Evolutionary conservation across 2,888 invertebrate genomes (phyloP).

Genomic region (Sinohyriopsis cumingii): DNA sequence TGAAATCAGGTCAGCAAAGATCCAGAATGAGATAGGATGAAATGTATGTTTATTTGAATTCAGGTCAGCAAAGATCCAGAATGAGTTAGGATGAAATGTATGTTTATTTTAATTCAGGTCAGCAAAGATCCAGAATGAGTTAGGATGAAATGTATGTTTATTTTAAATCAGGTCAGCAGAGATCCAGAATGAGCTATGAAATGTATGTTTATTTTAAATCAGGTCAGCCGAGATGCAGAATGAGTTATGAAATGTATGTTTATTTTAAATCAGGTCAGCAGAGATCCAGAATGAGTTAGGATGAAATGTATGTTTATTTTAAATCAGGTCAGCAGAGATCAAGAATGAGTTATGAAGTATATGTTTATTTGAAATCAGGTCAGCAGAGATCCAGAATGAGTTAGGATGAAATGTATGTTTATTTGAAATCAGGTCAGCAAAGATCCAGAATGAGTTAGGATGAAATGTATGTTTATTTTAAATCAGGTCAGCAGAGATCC

Average conservation of each 20-base stretch:
- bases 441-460: slow-evolving; percentile 97
- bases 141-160: no score
- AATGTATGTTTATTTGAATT: no score
- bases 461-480: no score
- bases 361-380: slow-evolving; percentile 78
- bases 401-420: no score
- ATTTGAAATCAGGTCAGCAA: slow-evolving; percentile 85
- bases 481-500: slow-evolving; percentile 89
- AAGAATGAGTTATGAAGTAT: no score
- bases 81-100: no score
- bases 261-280: slow-evolving; percentile 86
- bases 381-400: slow-evolving; percentile 97
- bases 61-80: slow-evolving; percentile 93
- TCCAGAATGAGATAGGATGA: no score
- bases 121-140: slow-evolving; percentile 97
- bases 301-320: no score
- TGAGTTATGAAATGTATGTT: no score
- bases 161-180: slow-evolving; percentile 85
- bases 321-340: slow-evolving; percentile 89
- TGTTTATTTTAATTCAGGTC: slow-evolving; percentile 80
- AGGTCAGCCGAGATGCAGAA: slow-evolving; percentile 95
- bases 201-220: no score
- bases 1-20: slow-evolving; percentile 85
- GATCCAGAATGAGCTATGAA: slow-evolving; percentile 98
- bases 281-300: slow-evolving; percentile 96